Conservation (phyloP, 2,113 vertebrate species). For the Brienomyrus longianalis region DNA sequence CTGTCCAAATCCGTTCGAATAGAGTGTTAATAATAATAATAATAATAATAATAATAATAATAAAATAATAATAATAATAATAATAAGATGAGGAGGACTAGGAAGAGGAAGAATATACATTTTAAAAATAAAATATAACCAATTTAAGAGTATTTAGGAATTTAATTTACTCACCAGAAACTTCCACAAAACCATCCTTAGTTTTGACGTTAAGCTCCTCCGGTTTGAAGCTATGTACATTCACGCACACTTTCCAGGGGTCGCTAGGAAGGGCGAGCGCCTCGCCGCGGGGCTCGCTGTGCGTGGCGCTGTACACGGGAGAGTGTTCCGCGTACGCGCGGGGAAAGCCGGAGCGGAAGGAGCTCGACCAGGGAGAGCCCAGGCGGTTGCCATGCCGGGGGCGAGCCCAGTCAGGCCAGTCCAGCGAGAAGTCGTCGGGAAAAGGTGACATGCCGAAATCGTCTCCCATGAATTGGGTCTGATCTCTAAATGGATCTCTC, state of each 20-base stretch:
- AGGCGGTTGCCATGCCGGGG: conserved; percentile 73
- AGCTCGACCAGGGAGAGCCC: conserved; percentile 67
- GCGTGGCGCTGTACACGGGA: conserved; percentile 61
- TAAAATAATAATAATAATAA: background rate
- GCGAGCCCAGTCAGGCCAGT: conserved; percentile 91
- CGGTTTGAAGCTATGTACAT: conserved; percentile 90
- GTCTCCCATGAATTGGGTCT: conserved; percentile 83
- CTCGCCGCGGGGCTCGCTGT: conserved; percentile 67
- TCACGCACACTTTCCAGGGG: conserved; percentile 98
- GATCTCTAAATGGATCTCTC: conserved; percentile 83
- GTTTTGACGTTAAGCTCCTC: conserved; percentile 90
- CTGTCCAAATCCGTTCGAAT: background rate
- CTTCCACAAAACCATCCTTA: conserved; percentile 90
- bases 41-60: background rate
- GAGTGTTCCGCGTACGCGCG: conserved; percentile 60
- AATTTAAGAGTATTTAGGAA: background rate
- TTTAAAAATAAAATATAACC: background rate
- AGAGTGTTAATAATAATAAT: background rate
- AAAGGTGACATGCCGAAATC: conserved; percentile 87
- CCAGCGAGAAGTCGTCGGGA: conserved; percentile 76
- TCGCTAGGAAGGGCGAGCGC: conserved; percentile 68
- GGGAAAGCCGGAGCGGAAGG: conserved; percentile 70
- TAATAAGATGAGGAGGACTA: background rate
- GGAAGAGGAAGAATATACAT: background rate
- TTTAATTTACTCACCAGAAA: conserved; percentile 76